Percentiles rank a stretch among this genome's conserved stretches.
Conservation (phyloP, 2,888 invertebrate species). For the Lycophotia porphyrea region DNA sequence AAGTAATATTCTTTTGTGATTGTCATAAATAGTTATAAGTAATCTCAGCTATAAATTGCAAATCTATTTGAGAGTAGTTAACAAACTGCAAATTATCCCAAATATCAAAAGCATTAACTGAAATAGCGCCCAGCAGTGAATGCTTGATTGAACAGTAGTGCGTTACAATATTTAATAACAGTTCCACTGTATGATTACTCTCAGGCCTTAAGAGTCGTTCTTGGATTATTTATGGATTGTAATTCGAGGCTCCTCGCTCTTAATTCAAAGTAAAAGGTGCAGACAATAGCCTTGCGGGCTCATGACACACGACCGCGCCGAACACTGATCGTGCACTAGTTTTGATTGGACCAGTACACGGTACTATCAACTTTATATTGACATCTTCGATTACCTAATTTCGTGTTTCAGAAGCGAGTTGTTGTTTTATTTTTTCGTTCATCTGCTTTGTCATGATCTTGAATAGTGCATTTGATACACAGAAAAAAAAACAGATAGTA, state of each 20-base stretch:
- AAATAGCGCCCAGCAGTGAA: constrained; percentile 20
- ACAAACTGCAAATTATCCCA: constrained; percentile 15
- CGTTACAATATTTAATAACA: constrained; percentile 63
- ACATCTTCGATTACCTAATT: constrained; percentile 43
- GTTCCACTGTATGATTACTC: constrained; percentile 71
- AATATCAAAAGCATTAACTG: constrained; percentile 36
- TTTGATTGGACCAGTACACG: constrained; percentile 45
- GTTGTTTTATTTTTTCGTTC: neutral
- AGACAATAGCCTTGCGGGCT: constrained; percentile 80
- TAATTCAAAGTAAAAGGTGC: constrained; percentile 84
- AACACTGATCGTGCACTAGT: constrained; percentile 56
- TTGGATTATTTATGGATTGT: constrained; percentile 82
- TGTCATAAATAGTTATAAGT: no score
- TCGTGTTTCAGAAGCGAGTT: neutral
- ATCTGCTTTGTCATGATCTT: neutral
- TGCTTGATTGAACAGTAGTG: constrained; percentile 51
- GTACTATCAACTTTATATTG: constrained; percentile 39
- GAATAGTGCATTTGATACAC: neutral
- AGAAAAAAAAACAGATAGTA: neutral
- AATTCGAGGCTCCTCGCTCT: constrained; percentile 79
- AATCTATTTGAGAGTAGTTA: constrained; percentile 10
- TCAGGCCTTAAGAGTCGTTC: constrained; percentile 78
- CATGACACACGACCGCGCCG: constrained; percentile 74
- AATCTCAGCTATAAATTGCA: neutral
- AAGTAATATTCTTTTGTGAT: no score